These are phyloP conservation scores for Halcyon badia DNA, from an alignment of 2,797 vertebrate species.

Conservation along the genomic window DNA sequence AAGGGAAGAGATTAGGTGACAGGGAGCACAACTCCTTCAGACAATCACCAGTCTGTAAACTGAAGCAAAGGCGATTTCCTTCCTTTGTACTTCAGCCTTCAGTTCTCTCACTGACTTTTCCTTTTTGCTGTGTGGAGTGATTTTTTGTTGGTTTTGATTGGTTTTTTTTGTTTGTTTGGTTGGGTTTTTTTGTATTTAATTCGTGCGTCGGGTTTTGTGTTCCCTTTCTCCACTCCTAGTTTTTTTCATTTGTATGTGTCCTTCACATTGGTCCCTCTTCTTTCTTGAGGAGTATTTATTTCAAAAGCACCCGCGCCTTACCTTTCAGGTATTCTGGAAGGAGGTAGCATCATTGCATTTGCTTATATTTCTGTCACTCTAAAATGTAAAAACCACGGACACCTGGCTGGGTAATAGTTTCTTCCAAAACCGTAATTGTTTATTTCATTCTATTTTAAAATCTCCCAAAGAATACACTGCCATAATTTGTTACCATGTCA, in stretches of 20 bases:
- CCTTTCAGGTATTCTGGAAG: background rate
- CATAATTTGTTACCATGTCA: constrained; percentile 61
- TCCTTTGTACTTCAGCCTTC: constrained; percentile 62
- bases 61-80: constrained; percentile 75
- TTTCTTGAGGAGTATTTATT: background rate
- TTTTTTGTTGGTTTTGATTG: background rate
- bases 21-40: constrained; percentile 78
- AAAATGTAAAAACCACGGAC: background rate
- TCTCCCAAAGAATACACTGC: constrained; percentile 55
- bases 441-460: constrained; percentile 54
- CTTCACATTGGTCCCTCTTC: background rate
- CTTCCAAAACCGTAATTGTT: constrained; percentile 19
- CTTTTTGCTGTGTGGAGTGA: background rate
- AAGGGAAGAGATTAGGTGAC: constrained; percentile 92
- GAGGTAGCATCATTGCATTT: background rate
- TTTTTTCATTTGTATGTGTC: background rate
- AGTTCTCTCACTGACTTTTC: background rate
- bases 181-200: background rate
- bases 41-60: constrained; percentile 84
- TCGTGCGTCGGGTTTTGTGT: background rate
- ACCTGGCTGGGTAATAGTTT: background rate
- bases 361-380: background rate
- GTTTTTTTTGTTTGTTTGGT: background rate
- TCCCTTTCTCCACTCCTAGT: background rate
- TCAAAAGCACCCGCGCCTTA: background rate